Percentiles rank a stretch among this genome's conserved stretches.
Evolutionary conservation across 2,113 vertebrate species (phyloP).

Genomic region (Neofelis nebulosa): DNA sequence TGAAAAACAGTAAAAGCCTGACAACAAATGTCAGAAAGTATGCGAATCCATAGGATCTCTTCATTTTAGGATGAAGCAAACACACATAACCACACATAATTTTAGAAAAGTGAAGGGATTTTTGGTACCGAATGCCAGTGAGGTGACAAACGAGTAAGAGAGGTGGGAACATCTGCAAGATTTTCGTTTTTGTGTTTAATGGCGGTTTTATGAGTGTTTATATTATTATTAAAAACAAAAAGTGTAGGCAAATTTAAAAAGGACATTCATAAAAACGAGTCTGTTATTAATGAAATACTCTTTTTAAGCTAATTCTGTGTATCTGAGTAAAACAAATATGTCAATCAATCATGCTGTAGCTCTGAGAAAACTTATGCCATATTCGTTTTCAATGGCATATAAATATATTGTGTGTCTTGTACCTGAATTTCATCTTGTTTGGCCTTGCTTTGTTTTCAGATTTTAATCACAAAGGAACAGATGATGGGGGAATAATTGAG

Average conservation of each 20-base stretch:
- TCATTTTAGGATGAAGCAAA: background rate
- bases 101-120: background rate
- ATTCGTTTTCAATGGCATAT: background rate
- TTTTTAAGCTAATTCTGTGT: background rate
- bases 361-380: background rate
- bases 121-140: background rate
- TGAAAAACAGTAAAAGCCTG: background rate
- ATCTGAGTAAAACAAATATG: background rate
- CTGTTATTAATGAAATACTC: background rate
- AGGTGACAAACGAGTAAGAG: background rate
- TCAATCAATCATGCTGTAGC: background rate
- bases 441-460: background rate
- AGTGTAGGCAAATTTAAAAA: background rate
- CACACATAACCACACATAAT: background rate
- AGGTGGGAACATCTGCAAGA: background rate
- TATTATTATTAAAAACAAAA: background rate
- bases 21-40: background rate
- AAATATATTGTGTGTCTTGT: background rate
- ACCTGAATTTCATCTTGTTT: background rate
- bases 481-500: background rate
- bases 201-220: background rate
- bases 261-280: background rate
- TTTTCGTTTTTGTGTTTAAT: background rate
- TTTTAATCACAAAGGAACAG: background rate
- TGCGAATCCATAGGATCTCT: background rate